Evolutionary conservation across 1,140 invertebrate species (phyloP).

Genomic region (Neodiprion lecontei): DNA sequence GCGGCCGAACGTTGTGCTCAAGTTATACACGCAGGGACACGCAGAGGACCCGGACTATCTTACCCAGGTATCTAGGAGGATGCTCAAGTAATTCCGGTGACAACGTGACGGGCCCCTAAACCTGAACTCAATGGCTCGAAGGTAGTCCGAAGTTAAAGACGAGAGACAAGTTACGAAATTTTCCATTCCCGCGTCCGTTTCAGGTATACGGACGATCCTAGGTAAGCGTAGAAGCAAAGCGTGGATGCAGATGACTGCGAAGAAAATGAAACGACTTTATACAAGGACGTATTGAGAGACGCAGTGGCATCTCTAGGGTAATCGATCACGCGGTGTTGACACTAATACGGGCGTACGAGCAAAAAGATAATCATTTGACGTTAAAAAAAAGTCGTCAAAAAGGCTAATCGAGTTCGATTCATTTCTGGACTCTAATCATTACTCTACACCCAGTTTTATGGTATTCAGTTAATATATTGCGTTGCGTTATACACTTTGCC

Average conservation of each 20-base stretch:
- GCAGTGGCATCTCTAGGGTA: not conserved
- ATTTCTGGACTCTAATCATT: not conserved
- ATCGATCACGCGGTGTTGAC: constrained; percentile 4
- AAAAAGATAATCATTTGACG: not conserved
- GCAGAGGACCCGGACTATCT: not conserved
- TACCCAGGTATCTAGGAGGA: not conserved
- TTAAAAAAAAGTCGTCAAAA: not conserved
- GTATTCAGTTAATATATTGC: not conserved
- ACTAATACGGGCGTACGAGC: not conserved
- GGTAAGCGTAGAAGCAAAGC: too few relatives aligned
- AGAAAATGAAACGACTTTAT: not conserved
- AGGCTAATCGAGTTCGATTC: constrained; percentile 4
- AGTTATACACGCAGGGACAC: not conserved
- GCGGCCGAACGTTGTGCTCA: not conserved
- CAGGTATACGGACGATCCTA: not conserved
- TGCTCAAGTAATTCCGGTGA: not conserved
- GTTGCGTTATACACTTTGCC: not conserved
- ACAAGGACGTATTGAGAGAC: not conserved
- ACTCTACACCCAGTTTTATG: not conserved
- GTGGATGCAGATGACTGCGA: not conserved
- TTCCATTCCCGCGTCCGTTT: not conserved
- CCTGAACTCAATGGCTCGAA: not conserved
- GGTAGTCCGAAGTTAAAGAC: not conserved
- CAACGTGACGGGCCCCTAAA: not conserved
- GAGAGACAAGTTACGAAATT: not conserved